phyloP scores from a whole-genome alignment of 2,113 vertebrate genomes.

The Todiramphus saurophagus region DNA sequence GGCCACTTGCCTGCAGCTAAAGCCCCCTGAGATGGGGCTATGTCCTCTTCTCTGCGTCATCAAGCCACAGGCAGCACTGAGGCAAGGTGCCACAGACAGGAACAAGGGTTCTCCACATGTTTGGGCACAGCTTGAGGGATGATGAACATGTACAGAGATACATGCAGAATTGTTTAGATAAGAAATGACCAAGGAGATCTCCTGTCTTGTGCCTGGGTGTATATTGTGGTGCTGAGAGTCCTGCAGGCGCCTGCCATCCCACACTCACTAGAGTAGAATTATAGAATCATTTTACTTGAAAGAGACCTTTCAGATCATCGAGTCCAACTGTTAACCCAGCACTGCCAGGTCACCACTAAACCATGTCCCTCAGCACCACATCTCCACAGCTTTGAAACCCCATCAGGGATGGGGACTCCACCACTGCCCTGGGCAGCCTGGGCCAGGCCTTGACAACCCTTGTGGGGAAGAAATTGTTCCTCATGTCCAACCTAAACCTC shows the following conservation, averaged over 20 bases:
- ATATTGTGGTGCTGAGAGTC: background rate
- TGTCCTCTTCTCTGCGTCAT: background rate
- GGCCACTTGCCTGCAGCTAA: background rate
- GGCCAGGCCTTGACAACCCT: background rate
- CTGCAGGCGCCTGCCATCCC: background rate
- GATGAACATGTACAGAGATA: background rate
- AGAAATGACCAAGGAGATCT: background rate
- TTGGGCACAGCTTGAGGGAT: background rate
- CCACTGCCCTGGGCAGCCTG: background rate
- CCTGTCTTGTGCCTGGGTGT: background rate
- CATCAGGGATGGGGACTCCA: background rate
- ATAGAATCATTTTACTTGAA: background rate
- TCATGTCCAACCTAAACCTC: background rate
- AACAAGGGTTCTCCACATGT: background rate
- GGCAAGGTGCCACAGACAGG: background rate
- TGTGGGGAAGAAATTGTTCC: background rate
- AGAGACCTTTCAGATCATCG: background rate
- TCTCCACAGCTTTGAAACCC: background rate
- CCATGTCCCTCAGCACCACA: background rate
- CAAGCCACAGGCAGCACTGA: accelerated
- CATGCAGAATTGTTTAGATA: background rate
- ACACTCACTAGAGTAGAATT: background rate
- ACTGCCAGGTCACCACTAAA: background rate
- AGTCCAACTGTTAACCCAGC: background rate
- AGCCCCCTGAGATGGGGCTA: accelerated